Evolutionary conservation across 2,797 vertebrate genomes (phyloP), one percentile per base, ranked within the genome.

Genomic region (Poeciliopsis paucimaculata): DNA sequence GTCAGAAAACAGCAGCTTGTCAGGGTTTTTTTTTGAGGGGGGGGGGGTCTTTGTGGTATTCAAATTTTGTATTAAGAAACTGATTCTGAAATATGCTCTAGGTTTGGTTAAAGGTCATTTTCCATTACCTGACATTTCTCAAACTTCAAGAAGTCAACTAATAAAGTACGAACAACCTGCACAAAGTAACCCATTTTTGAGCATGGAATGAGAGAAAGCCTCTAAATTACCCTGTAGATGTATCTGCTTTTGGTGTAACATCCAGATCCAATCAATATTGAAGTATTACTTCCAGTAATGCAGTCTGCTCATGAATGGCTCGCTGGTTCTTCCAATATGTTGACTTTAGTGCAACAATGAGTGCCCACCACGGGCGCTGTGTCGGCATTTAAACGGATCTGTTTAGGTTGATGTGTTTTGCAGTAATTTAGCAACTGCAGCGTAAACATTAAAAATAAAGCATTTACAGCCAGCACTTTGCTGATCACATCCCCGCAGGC

Each of bases 401-500:
- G 41, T 64, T 74, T 2, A 39, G 23, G 45, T n/a, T 68, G 64
- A 83, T 60, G n/a, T 47, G 77, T 73, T 70, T 31, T 5, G 28
- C 51, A 41, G 31, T 60, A 26, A 39, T 64, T 77, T 45, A 39
- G 11, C 55, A 80, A n/a, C 46, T n/a, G 31, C 60, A 79, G 39
- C 28, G 68, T 46, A 41, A 45, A 76, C 16, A 41, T 10, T 9
- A 31, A 72, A 72, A 53, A 23, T 57, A 47, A 26, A 31, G 31
- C 6, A 23, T 41, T 0, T 28, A 36, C 76, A 77, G 46, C 28
- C 34, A 49, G 8, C 62, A 82, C 72, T 77, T 64, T 60, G 64
- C 49, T 15, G 45, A 62, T 28, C 86, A 64, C 57, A 81, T 62
- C 74, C 28, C 36, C 71, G 26, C 73, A 36, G 36, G 36, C 36